Conservation (phyloP, 2,797 vertebrate species). For the Smutsia temminckii region DNA sequence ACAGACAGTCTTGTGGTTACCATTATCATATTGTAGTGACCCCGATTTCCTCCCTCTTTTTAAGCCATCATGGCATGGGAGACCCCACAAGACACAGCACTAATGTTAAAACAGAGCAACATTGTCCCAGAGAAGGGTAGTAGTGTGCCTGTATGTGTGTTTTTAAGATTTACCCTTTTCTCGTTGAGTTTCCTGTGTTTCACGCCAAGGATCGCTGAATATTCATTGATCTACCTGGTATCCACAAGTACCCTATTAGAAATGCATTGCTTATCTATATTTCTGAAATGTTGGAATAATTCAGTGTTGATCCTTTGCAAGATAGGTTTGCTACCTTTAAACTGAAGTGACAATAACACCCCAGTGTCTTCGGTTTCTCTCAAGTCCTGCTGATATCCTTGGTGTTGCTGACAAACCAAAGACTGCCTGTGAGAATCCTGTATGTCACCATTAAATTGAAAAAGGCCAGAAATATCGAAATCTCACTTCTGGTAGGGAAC, state of each 20-base stretch:
- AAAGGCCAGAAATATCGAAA: slow-evolving; percentile 67
- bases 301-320: slow-evolving; percentile 74
- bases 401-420: slow-evolving; percentile 64
- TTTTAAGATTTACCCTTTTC: slow-evolving; percentile 61
- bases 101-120: neutral
- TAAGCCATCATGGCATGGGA: slow-evolving; percentile 5
- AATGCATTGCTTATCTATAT: slow-evolving; percentile 77
- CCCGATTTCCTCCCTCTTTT: slow-evolving; percentile 56
- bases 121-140: neutral
- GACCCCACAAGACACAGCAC: slow-evolving; percentile 13
- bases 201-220: slow-evolving; percentile 71
- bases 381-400: slow-evolving; percentile 64
- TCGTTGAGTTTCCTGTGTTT: slow-evolving; percentile 56
- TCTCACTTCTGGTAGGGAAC: slow-evolving; percentile 58
- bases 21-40: slow-evolving; percentile 29
- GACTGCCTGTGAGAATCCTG: slow-evolving; percentile 56
- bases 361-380: slow-evolving; percentile 29
- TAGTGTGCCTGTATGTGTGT: neutral
- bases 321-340: slow-evolving; percentile 77
- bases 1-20: neutral
- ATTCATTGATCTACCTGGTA: slow-evolving; percentile 68
- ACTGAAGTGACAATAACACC: slow-evolving; percentile 73
- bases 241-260: slow-evolving; percentile 74
- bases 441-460: slow-evolving; percentile 73
- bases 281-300: slow-evolving; percentile 78